These are phyloP conservation scores for Ciconia nigra DNA, from an alignment of 2,797 vertebrate genomes.

Conservation along the genomic window DNA sequence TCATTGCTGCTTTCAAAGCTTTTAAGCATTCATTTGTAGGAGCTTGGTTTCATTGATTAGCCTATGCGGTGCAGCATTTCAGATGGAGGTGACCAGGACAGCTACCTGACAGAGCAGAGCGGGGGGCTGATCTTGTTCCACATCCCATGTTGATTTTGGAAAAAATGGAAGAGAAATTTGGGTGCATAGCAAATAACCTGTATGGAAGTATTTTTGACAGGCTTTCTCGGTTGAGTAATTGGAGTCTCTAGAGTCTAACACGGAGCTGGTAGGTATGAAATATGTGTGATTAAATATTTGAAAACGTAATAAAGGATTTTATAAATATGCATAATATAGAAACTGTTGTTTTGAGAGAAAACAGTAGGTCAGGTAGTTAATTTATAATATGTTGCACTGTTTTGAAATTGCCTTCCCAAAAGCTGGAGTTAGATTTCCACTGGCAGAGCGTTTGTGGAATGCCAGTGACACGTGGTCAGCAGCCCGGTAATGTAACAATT, in stretches of 20 bases:
- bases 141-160: neutral
- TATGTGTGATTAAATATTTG: neutral
- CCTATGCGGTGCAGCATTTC: rapidly evolving
- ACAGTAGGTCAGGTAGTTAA: neutral
- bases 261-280: neutral
- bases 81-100: neutral
- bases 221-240: neutral
- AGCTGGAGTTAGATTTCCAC: neutral
- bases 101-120: neutral
- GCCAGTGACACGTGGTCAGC: neutral
- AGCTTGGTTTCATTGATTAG: neutral
- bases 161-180: neutral
- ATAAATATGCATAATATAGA: neutral
- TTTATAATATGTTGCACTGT: neutral
- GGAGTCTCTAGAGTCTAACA: neutral
- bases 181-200: neutral
- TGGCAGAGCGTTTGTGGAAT: neutral
- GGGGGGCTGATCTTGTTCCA: neutral
- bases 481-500: neutral
- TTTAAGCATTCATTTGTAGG: neutral
- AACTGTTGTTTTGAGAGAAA: constrained; percentile 2
- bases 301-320: neutral
- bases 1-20: neutral
- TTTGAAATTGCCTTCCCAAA: constrained; percentile 46
- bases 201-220: neutral